Evolutionary conservation across 1,140 invertebrate genomes (phyloP).

Genomic region (Drosophila teissieri): DNA sequence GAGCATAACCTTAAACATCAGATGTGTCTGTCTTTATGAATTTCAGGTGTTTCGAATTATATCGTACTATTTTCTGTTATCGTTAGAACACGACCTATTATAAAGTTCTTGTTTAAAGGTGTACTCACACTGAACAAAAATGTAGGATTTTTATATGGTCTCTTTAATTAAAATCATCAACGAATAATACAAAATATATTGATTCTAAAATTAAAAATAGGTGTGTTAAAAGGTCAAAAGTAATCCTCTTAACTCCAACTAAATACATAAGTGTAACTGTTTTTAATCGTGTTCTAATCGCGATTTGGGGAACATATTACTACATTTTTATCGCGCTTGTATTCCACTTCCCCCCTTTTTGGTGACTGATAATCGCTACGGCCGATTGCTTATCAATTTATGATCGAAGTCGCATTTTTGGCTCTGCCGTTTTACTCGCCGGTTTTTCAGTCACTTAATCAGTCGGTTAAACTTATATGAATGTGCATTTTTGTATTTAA

Average conservation of each 20-base stretch:
- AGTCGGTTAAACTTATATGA: conserved; percentile 54
- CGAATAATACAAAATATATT: too few species aligned
- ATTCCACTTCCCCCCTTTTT: conserved; percentile 2
- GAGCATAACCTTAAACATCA: too few species aligned
- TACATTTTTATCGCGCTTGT: conserved; percentile 54
- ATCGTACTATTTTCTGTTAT: conserved; percentile 3
- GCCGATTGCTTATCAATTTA: conserved; percentile 76
- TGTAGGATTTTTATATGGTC: too few species aligned
- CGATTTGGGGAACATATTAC: conserved; percentile 44
- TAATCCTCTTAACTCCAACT: too few species aligned
- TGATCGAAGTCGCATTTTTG: conserved; percentile 34
- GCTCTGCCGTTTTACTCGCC: conserved; percentile 35
- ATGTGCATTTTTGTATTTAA: conserved; percentile 18
- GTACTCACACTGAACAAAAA: neutral
- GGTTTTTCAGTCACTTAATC: conserved; percentile 63
- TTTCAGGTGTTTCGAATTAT: conserved; percentile 11
- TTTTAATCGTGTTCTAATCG: conserved; percentile 19
- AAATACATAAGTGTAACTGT: too few species aligned
- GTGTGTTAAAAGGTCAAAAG: too few species aligned
- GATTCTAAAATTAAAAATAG: too few species aligned
- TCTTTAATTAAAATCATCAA: neutral
- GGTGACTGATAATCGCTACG: conserved; percentile 50
- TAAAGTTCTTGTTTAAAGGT: neutral
- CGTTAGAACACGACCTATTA: conserved; percentile 14
- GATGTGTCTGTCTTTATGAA: neutral